Evolutionary conservation across 2,113 vertebrate species (phyloP).

Genomic region (Dunckerocampus dactyliophorus): DNA sequence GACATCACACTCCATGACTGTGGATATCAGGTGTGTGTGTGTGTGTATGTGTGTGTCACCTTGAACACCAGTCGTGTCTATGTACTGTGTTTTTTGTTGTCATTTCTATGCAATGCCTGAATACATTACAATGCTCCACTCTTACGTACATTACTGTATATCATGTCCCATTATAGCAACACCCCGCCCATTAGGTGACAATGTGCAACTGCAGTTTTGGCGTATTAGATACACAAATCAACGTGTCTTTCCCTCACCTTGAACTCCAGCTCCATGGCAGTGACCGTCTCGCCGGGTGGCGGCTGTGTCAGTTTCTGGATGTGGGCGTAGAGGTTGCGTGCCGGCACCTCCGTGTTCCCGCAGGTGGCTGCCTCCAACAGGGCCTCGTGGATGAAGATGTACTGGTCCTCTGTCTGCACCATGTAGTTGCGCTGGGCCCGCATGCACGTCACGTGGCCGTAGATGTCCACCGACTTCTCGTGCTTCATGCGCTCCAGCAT

Average conservation of each 20-base stretch:
- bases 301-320: slow-evolving; percentile 96
- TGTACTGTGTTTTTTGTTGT: slow-evolving; percentile 8
- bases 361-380: slow-evolving; percentile 88
- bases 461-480: slow-evolving; percentile 93
- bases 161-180: too few species aligned
- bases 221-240: too few species aligned
- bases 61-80: slow-evolving; percentile 51
- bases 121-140: too few species aligned
- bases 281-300: slow-evolving; percentile 87
- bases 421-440: slow-evolving; percentile 95
- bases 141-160: too few species aligned
- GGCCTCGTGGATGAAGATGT: slow-evolving; percentile 94
- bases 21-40: slow-evolving; percentile 64
- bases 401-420: slow-evolving; percentile 97
- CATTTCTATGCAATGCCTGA: too few species aligned
- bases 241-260: slow-evolving; percentile 74
- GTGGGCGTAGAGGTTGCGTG: slow-evolving; percentile 90
- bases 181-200: background rate
- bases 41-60: slow-evolving; percentile 43
- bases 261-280: slow-evolving; percentile 93
- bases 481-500: slow-evolving; percentile 96
- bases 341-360: slow-evolving; percentile 88
- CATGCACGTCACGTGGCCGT: slow-evolving; percentile 95
- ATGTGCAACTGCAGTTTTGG: background rate
- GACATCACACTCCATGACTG: slow-evolving; percentile 48